Percentiles rank a stretch among this genome's conserved stretches.
Evolutionary conservation across 1,140 invertebrate species (phyloP).

Genomic region (Chironomus striatipennis): DNA sequence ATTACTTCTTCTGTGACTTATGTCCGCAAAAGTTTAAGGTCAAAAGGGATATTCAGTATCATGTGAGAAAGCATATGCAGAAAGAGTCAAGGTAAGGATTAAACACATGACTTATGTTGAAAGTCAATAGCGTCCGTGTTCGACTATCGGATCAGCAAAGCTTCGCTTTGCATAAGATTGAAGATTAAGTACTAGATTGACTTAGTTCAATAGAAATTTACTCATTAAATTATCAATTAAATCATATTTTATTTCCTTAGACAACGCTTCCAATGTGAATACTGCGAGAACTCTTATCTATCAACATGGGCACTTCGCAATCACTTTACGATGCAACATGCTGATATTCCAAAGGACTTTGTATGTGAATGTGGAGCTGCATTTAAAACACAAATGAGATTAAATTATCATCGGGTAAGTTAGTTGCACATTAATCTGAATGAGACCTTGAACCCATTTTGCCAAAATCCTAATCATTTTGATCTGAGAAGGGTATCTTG

Average conservation of each 20-base stretch:
- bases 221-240: no score
- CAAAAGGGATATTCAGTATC: not conserved
- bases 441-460: no score
- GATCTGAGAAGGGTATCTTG: no score
- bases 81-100: not conserved
- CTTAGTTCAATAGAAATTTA: no score
- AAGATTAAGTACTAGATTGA: no score
- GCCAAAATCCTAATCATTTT: no score
- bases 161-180: no score
- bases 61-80: not conserved
- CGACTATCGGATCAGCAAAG: no score
- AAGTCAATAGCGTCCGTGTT: no score
- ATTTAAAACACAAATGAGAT: conserved; percentile 9
- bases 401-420: conserved; percentile 9
- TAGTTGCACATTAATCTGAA: no score
- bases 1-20: not conserved
- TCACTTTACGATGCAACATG: not conserved
- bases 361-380: not conserved
- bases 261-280: conserved; percentile 12
- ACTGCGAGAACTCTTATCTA: not conserved
- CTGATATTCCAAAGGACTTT: not conserved
- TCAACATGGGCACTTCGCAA: not conserved
- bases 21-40: conserved; percentile 4
- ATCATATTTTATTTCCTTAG: no score
- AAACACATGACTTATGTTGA: no score